Percentiles rank a stretch among this genome's conserved stretches.
Evolutionary conservation across 2,113 vertebrate genomes (phyloP).

Genomic region (Mungos mungo): DNA sequence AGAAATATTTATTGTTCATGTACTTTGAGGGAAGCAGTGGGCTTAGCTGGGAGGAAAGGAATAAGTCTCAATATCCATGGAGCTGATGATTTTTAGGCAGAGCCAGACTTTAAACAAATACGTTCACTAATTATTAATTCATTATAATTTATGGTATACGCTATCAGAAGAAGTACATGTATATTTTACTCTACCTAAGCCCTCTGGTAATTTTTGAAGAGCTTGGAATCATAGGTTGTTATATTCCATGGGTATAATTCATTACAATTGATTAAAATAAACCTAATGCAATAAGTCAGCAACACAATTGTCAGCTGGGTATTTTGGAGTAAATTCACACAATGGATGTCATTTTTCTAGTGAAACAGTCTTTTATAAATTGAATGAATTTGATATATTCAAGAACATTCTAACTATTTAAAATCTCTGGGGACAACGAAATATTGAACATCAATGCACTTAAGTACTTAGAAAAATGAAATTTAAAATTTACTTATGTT

Average conservation of each 20-base stretch:
- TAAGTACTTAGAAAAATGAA: constrained; percentile 60
- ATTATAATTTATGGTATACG: constrained; percentile 10
- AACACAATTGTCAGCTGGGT: constrained; percentile 50
- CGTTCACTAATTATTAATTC: constrained; percentile 18
- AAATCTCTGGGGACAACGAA: constrained; percentile 61
- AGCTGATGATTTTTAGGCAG: neutral
- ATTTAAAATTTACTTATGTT: constrained; percentile 67
- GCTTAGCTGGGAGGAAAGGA: neutral
- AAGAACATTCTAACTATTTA: constrained; percentile 40
- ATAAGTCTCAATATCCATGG: neutral
- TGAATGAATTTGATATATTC: constrained; percentile 41
- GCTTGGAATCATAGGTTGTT: neutral
- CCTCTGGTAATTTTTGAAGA: constrained; percentile 47
- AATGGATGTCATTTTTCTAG: constrained; percentile 44
- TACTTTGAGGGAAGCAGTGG: neutral
- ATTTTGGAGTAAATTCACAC: constrained; percentile 58
- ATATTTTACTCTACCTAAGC: neutral
- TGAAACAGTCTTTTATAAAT: constrained; percentile 68
- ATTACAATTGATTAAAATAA: constrained; percentile 54
- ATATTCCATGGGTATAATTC: neutral
- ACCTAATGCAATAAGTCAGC: constrained; percentile 53
- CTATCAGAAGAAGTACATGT: neutral
- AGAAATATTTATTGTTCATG: neutral
- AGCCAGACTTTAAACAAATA: constrained; percentile 1
- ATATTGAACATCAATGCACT: constrained; percentile 55